Evolutionary conservation across 2,888 invertebrate species (phyloP).

Genomic region (Erebia aethiops): DNA sequence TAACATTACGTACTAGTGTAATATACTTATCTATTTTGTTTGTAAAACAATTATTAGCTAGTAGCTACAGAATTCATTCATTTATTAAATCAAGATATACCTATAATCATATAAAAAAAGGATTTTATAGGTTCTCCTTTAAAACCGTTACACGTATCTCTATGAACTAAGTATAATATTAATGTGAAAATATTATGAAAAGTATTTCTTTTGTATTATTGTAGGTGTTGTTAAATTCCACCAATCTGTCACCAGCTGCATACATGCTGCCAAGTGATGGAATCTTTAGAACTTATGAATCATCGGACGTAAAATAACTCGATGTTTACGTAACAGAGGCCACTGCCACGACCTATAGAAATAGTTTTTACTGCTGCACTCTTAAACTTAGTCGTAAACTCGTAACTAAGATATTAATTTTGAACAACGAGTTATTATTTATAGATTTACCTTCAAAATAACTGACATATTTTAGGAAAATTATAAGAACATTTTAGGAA

Average conservation of each 20-base stretch:
- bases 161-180: not conserved
- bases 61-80: not conserved
- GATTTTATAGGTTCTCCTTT: not conserved
- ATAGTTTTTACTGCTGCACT: constrained; percentile 19
- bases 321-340: constrained; percentile 26
- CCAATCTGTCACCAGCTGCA: constrained; percentile 16
- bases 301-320: constrained; percentile 25
- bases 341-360: constrained; percentile 23
- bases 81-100: not conserved
- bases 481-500: not conserved
- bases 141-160: not conserved
- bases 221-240: constrained; percentile 4
- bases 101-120: not conserved
- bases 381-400: constrained; percentile 13
- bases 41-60: not conserved
- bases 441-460: not conserved
- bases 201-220: not conserved
- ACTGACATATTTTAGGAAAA: not conserved
- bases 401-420: constrained; percentile 7
- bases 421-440: not conserved
- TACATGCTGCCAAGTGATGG: constrained; percentile 20
- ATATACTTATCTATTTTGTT: not conserved
- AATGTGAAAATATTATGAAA: not conserved
- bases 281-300: constrained; percentile 25
- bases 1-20: too few species aligned